Base-by-base conservation (phyloP, 1,140 invertebrate species). In the Laupala kohalensis region DNA sequence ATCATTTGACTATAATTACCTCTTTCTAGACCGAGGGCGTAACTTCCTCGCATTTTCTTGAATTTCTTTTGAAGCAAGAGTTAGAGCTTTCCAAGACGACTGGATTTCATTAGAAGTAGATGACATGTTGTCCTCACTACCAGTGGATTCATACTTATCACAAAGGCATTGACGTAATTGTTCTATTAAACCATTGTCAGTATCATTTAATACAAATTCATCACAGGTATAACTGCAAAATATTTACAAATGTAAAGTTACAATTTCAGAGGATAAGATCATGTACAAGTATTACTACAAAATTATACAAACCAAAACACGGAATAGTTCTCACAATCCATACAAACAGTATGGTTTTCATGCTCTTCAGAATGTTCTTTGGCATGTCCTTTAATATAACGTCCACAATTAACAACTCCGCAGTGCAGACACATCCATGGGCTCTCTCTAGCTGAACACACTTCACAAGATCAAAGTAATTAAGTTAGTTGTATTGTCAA, bases 131-230 rank as follows among this genome's bases (percentile, higher is more conserved):
- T 72, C 62, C 24, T 66, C 70, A 25, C 53, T 24, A 25, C 9
- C 29, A 30, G 5, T 30, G n/a, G 13, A 28, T 25, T 30, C 69
- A 25, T 12, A 62, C 23, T 62, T 62, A n/a, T 13, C n/a, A 25
- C 13, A 24, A 5, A 62, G 30, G 23, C 25, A 77, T 75, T 88
- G 82, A 70, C 87, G 84, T 76, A 87, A 82, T 78, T 83, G 83
- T 76, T 88, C 84, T 76, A 91, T 82, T 76, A 84, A 83, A 30
- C 86, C 83, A 72, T 82, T 79, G 73, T 83, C 80, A n/a, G 86
- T 87, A 77, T 92, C 90, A 80, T 92, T 92, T 73, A 88, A 85
- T 27, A 91, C 87, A 85, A 89, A 92, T 74, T 92, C 90, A 82
- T 93, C 89, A 84, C 91, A 93, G 75, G 84, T 84, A 78, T 93